Percentiles rank a stretch among this genome's conserved stretches.
Conservation (phyloP, 2,888 invertebrate species). For the Drosophila austrosaltans region DNA sequence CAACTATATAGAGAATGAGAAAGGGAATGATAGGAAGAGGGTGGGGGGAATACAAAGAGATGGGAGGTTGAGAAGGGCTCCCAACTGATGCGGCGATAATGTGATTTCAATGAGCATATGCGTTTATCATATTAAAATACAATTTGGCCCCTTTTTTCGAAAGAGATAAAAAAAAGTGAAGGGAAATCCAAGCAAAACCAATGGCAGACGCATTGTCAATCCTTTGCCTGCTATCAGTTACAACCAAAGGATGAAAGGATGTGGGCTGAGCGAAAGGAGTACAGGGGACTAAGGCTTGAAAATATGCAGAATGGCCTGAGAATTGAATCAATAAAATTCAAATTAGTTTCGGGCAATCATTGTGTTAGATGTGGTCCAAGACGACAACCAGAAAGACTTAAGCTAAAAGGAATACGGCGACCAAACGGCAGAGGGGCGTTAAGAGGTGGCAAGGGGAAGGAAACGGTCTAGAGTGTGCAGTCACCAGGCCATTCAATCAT, state of each 20-base stretch:
- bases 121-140: constrained; percentile 74
- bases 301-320: constrained; percentile 35
- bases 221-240: constrained; percentile 36
- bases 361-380: constrained; percentile 32
- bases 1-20: background rate
- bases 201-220: constrained; percentile 53
- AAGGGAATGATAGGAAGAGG: background rate
- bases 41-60: background rate
- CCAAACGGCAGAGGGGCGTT: too few species aligned
- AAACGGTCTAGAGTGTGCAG: constrained; percentile 23
- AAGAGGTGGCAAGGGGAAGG: background rate
- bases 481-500: constrained; percentile 65
- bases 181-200: constrained; percentile 21
- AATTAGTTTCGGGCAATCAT: constrained; percentile 80
- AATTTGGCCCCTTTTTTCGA: constrained; percentile 43
- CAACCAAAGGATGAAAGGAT: background rate
- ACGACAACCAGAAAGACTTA: constrained; percentile 1
- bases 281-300: constrained; percentile 4
- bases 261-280: background rate
- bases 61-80: constrained; percentile 4
- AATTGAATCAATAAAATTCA: constrained; percentile 79
- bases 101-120: constrained; percentile 63
- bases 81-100: constrained; percentile 51
- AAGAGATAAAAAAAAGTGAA: background rate
- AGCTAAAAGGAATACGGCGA: background rate